Percentiles rank a stretch among this genome's conserved stretches.
phyloP scores from a whole-genome alignment of 2,113 vertebrate genomes.

The Bos indicus region DNA sequence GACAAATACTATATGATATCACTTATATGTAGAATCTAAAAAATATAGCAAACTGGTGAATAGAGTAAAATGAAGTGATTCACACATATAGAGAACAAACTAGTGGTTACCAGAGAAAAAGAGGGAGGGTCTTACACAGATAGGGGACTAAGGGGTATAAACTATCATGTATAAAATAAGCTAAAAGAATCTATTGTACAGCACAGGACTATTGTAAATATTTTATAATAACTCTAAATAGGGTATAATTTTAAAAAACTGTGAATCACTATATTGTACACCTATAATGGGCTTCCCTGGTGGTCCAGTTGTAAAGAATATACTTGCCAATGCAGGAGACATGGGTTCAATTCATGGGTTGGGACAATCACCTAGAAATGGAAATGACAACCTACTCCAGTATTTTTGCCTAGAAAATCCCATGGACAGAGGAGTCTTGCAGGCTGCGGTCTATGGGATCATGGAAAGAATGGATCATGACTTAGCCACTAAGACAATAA shows the following conservation, averaged over 20 bases:
- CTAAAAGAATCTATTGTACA: not conserved
- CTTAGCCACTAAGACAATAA: not conserved
- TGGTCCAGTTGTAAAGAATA: not conserved
- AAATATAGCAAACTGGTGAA: not conserved
- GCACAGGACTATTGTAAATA: too few relatives aligned
- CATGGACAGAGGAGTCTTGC: not conserved
- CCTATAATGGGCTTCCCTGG: not conserved
- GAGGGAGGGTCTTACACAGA: not conserved
- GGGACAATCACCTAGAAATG: not conserved
- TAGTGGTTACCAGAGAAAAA: not conserved
- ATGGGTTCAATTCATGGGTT: not conserved
- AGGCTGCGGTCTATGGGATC: not conserved
- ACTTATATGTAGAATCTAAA: not conserved
- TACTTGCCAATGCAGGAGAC: not conserved
- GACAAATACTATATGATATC: not conserved
- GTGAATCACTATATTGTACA: not conserved
- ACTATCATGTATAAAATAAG: not conserved
- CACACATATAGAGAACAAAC: not conserved
- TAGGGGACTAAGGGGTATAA: not conserved
- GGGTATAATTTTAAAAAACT: not conserved
- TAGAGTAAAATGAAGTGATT: not conserved
- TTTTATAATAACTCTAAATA: not conserved
- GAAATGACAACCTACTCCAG: not conserved
- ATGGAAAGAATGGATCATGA: not conserved
- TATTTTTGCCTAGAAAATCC: not conserved